Evolutionary conservation across 2,888 invertebrate species (phyloP).

Genomic region (Eledona agricola): DNA sequence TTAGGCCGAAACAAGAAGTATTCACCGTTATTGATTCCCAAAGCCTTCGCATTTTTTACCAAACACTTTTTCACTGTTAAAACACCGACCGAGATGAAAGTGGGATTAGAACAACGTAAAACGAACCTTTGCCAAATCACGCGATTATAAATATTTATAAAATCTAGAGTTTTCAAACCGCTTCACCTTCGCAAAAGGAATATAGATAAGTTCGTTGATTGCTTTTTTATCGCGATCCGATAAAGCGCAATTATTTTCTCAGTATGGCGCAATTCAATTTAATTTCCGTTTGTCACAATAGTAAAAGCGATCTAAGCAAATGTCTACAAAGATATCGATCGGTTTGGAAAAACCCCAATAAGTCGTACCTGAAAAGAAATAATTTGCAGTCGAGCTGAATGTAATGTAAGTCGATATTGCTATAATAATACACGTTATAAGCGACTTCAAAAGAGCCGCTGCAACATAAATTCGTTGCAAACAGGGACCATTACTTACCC

Average conservation of each 20-base stretch:
- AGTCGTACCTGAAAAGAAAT: constrained; percentile 16
- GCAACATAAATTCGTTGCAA: constrained; percentile 29
- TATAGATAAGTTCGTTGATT: constrained; percentile 1
- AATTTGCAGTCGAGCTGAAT: constrained; percentile 4
- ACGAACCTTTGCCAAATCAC: constrained; percentile 1
- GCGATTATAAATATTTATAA: background rate
- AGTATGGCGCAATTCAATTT: constrained; percentile 26
- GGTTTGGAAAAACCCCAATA: constrained; percentile 9
- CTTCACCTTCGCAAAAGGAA: too few relatives aligned
- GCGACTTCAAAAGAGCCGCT: constrained; percentile 29
- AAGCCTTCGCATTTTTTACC: background rate
- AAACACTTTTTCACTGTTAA: too few relatives aligned
- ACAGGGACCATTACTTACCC: constrained; percentile 28
- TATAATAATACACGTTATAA: too few relatives aligned
- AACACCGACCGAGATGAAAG: too few relatives aligned
- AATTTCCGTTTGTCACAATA: constrained; percentile 21
- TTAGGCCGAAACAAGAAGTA: constrained; percentile 15
- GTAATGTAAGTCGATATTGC: constrained; percentile 14
- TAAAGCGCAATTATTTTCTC: constrained; percentile 29
- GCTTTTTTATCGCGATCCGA: constrained; percentile 16
- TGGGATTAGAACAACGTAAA: background rate
- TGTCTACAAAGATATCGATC: constrained; percentile 22
- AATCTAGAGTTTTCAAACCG: too few relatives aligned
- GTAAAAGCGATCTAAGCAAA: constrained; percentile 21
- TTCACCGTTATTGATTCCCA: constrained; percentile 9